These are phyloP conservation scores for Drosophila meridiana DNA, from an alignment of 2,888 invertebrate species.

Conservation along the genomic window DNA sequence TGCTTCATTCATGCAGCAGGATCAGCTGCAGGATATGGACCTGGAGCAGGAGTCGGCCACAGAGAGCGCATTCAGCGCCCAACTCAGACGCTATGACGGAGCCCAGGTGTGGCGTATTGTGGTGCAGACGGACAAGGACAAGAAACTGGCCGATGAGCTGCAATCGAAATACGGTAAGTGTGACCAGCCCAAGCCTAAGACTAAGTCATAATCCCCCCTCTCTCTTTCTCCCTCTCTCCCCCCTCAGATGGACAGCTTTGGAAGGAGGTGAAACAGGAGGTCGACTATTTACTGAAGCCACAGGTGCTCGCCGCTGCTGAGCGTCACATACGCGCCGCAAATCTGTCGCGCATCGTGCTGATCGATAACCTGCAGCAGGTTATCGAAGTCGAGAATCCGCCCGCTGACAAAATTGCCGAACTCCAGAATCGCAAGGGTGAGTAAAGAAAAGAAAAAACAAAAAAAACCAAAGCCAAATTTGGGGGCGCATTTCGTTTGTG, in stretches of 20 bases:
- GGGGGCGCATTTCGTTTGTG: background rate
- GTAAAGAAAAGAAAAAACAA: constrained; percentile 43
- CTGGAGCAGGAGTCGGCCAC: constrained; percentile 25
- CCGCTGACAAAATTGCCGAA: constrained; percentile 88
- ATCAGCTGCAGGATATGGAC: constrained; percentile 32
- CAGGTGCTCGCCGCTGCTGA: constrained; percentile 88
- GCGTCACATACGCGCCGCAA: constrained; percentile 87
- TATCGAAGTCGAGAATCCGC: constrained; percentile 92
- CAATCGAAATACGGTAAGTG: constrained; percentile 87
- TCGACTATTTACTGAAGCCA: constrained; percentile 91
- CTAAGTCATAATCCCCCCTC: background rate
- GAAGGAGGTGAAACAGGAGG: constrained; percentile 84
- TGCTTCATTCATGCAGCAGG: constrained; percentile 69
- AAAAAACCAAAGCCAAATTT: background rate
- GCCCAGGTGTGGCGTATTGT: constrained; percentile 91
- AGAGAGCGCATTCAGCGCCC: constrained; percentile 64
- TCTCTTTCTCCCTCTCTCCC: too few relatives aligned
- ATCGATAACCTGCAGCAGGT: constrained; percentile 92
- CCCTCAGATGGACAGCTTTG: constrained; percentile 83
- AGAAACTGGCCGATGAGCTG: constrained; percentile 86
- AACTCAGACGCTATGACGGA: constrained; percentile 89
- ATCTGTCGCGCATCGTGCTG: constrained; percentile 89
- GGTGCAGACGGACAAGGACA: constrained; percentile 86
- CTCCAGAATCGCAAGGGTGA: constrained; percentile 90
- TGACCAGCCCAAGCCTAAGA: background rate